phyloP scores from a whole-genome alignment of 2,888 invertebrate genomes.

The Neria commutata region DNA sequence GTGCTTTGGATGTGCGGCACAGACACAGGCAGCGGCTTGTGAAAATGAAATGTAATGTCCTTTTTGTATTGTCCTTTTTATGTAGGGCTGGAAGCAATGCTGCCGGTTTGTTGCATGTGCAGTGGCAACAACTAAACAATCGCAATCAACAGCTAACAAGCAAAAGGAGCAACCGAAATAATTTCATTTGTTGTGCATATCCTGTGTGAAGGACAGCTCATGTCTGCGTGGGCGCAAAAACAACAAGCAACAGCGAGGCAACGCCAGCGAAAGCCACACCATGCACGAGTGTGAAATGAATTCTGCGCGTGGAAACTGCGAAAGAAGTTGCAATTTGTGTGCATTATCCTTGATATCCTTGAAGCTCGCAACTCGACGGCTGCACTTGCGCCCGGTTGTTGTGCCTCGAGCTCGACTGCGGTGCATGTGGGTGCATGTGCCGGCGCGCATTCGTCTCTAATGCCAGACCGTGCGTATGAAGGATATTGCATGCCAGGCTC shows the following conservation, averaged over 20 bases:
- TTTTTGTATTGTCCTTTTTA: too few species aligned
- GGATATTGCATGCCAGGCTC: conserved; percentile 3
- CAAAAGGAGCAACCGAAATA: conserved; percentile 29
- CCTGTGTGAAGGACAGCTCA: background rate
- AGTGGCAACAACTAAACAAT: conserved; percentile 7
- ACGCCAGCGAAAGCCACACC: conserved; percentile 15
- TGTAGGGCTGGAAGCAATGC: conserved; percentile 1
- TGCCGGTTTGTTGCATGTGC: background rate
- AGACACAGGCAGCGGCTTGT: background rate
- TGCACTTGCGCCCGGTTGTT: background rate
- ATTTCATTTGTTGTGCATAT: conserved; percentile 1
- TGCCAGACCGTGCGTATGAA: background rate
- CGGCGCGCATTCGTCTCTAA: background rate
- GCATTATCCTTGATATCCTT: background rate
- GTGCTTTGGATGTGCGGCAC: too few species aligned
- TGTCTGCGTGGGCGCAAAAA: background rate
- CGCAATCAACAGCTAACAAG: conserved; percentile 40
- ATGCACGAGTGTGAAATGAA: conserved; percentile 8
- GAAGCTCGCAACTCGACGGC: background rate
- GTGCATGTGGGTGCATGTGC: background rate
- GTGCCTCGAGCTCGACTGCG: background rate
- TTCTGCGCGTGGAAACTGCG: conserved; percentile 34
- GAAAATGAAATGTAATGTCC: too few species aligned
- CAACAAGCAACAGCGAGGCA: background rate
- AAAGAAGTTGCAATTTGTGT: conserved; percentile 36